Evolutionary conservation across 2,888 invertebrate genomes (phyloP).

Genomic region (Polydesmus complanatus): DNA sequence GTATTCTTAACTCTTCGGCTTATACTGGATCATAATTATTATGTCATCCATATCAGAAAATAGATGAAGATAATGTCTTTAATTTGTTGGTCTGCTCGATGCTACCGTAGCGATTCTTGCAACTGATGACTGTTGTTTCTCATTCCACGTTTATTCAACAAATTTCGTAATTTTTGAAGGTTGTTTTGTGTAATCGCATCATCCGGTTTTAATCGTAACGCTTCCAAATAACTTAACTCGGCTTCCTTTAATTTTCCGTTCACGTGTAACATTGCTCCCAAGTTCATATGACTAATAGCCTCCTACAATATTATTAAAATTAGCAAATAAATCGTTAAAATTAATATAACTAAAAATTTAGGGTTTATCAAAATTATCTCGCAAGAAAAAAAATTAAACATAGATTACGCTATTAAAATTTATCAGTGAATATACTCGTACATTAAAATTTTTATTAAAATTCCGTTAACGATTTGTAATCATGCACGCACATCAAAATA

Average conservation of each 20-base stretch:
- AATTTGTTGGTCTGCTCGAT: no score
- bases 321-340: not conserved
- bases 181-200: slow-evolving; percentile 80
- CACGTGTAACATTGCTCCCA: slow-evolving; percentile 86
- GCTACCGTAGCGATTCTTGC: slow-evolving; percentile 14
- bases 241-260: slow-evolving; percentile 82
- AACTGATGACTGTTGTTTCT: slow-evolving; percentile 7
- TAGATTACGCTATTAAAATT: not conserved
- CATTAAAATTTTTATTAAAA: not conserved
- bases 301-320: slow-evolving; percentile 43
- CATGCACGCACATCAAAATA: no score
- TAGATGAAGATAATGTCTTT: no score
- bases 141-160: slow-evolving; percentile 22
- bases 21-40: no score
- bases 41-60: no score
- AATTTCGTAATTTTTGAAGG: slow-evolving; percentile 56
- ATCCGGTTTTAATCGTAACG: slow-evolving; percentile 70
- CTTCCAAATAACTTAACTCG: slow-evolving; percentile 68
- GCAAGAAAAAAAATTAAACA: not conserved
- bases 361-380: no score
- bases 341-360: not conserved
- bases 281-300: slow-evolving; percentile 79
- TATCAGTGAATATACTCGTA: not conserved
- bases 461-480: not conserved
- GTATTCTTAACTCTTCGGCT: no score